phyloP scores from a whole-genome alignment of 1,140 invertebrate species.

The Aphaenogaster ashmeadi region DNA sequence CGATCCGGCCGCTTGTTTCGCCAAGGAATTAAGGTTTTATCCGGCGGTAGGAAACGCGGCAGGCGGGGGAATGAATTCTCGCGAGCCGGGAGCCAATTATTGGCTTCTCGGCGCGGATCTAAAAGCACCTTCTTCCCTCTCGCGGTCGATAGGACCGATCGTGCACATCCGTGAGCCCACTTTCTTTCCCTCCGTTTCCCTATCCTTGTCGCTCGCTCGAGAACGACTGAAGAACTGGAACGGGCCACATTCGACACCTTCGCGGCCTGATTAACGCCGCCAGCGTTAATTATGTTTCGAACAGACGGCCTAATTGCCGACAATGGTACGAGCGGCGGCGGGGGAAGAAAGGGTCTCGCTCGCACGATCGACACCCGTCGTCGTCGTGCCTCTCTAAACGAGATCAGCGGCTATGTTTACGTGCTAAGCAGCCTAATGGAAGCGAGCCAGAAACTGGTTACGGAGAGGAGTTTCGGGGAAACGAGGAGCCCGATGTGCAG shows the following conservation, averaged over 20 bases:
- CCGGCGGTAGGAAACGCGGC: constrained; percentile 8
- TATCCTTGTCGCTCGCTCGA: constrained; percentile 38
- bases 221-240: constrained; percentile 71
- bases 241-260: constrained; percentile 81
- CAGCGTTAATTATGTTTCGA: constrained; percentile 84
- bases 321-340: constrained; percentile 71
- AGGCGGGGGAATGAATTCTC: constrained; percentile 67
- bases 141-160: constrained; percentile 20
- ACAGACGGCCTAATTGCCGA: constrained; percentile 83
- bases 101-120: constrained; percentile 58
- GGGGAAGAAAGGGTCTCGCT: constrained; percentile 11
- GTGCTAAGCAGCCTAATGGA: constrained; percentile 84
- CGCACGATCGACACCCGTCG: constrained; percentile 1
- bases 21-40: constrained; percentile 74
- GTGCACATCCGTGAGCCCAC: not conserved
- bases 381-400: constrained; percentile 75
- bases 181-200: constrained; percentile 11
- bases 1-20: constrained; percentile 59
- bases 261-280: constrained; percentile 83
- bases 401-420: constrained; percentile 81
- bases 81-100: constrained; percentile 72
- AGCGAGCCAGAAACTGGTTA: constrained; percentile 80
- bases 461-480: constrained; percentile 74
- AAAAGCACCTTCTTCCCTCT: constrained; percentile 13
- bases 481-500: constrained; percentile 59